phyloP scores from a whole-genome alignment of 2,113 vertebrate genomes.

The Apteryx mantelli region DNA sequence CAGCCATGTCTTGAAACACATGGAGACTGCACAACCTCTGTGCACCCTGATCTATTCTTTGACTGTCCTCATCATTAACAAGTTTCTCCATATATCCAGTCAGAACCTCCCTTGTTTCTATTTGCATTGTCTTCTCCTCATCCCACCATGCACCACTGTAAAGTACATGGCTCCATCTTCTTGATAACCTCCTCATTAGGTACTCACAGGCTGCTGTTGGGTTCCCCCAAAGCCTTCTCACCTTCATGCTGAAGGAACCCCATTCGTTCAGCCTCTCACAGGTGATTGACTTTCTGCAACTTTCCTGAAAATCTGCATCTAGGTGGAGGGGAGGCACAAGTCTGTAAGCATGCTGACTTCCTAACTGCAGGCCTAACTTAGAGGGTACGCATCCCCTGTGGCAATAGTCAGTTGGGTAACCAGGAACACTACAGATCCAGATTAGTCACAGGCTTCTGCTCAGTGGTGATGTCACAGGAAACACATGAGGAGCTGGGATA shows the following conservation, averaged over 20 bases:
- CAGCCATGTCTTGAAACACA: neutral
- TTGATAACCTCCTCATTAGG: neutral
- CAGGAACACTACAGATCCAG: neutral
- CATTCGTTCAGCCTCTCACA: neutral
- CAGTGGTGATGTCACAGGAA: neutral
- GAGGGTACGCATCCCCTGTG: rapidly evolving
- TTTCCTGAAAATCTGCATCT: rapidly evolving
- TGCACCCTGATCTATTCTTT: too few species aligned
- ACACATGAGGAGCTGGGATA: rapidly evolving
- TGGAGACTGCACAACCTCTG: neutral
- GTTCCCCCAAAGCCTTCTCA: neutral
- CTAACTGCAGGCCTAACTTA: neutral
- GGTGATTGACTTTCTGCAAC: neutral
- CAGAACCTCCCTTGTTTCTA: neutral
- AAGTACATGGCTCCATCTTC: neutral
- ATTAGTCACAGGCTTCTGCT: neutral
- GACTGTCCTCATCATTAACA: neutral
- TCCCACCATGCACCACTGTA: neutral
- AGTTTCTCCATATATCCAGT: neutral
- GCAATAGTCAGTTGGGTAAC: neutral
- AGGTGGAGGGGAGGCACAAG: neutral
- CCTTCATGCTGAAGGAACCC: neutral
- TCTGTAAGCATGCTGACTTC: rapidly evolving
- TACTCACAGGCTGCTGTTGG: neutral
- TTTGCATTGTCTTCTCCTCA: neutral